Percentiles rank a stretch among this genome's conserved stretches.
phyloP scores from a whole-genome alignment of 2,113 vertebrate genomes.

The Scartelaos histophorus region DNA sequence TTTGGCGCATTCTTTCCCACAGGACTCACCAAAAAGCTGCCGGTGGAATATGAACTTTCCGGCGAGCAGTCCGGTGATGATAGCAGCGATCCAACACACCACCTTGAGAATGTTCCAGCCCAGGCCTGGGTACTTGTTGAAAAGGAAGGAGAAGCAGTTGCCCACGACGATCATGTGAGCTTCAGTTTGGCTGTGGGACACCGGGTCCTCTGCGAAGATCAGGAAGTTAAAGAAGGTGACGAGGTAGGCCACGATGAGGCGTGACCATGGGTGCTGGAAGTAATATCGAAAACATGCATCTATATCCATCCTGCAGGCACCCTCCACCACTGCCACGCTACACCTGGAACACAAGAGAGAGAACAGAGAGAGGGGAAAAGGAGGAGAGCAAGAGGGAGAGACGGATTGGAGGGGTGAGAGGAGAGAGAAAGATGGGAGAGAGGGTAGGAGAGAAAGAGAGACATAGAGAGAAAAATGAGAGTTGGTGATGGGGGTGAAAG shows the following conservation, averaged over 20 bases:
- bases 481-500: too few relatives aligned
- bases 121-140: constrained; percentile 93
- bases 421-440: too few relatives aligned
- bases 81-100: constrained; percentile 89
- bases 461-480: too few relatives aligned
- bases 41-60: constrained; percentile 97
- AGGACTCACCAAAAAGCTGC: constrained; percentile 92
- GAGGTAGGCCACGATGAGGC: constrained; percentile 92
- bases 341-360: constrained; percentile 70
- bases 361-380: not conserved
- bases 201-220: constrained; percentile 95
- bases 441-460: too few relatives aligned
- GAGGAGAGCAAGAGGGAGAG: too few relatives aligned
- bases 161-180: constrained; percentile 95
- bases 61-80: constrained; percentile 87
- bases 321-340: constrained; percentile 52
- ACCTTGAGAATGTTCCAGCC: constrained; percentile 93
- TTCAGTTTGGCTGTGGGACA: constrained; percentile 97
- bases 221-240: constrained; percentile 99
- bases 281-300: constrained; percentile 92
- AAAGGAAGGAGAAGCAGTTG: constrained; percentile 97
- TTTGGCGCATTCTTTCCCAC: constrained; percentile 27
- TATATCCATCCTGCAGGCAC: constrained; percentile 84
- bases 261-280: constrained; percentile 98
- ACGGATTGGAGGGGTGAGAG: too few relatives aligned